Evolutionary conservation across 1,140 invertebrate species (phyloP), one percentile per base, ranked within the genome.

Genomic region (Drosophila mauritiana): DNA sequence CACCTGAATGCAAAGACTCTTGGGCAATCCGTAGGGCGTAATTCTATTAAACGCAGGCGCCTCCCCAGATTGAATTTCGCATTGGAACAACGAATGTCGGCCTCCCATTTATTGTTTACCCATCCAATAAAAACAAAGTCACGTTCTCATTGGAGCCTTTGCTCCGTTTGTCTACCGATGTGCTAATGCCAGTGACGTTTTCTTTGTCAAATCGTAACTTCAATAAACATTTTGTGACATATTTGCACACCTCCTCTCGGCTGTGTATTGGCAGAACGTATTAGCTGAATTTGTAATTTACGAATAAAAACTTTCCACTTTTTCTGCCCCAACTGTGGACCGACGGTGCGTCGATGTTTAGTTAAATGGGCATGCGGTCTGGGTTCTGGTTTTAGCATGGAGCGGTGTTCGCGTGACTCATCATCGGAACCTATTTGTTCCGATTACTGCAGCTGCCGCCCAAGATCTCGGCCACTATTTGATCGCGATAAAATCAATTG

Each of bases 141-240:
- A 86, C 83, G 83, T 86, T 88, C 83, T 79, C 70, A 83, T 81
- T 88, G 79, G 65, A 61, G 61, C 45, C 67, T 27, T 63, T 62
- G 42, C 49, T 74, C 42, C 43, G 54, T 43, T 68, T 80, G 76
- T 58, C 57, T 70, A 77, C 65, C 40, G 53, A 83, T 73, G 83
- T 86, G 83, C 69, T 73, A 79, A 82, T 79, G 69, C 62, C 80
- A 63, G 58, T 88, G 83, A 86, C 79, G 79, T 76, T 89, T 62
- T 63, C 42, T 54, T 86, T 86, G 73, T 86, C 78, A 56, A 78
- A 85, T 68, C 70, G 69, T 62, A 49, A 68, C 65, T 76, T 88
- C 73, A 73, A 79, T 73, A 77, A 62, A 76, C 48, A 75, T 78
- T 88, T 74, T 88, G 80, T 88, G 75, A 64, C 59, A 86, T 73